Percentiles rank a stretch among this genome's conserved stretches.
Evolutionary conservation across 2,888 invertebrate genomes (phyloP).

Genomic region (Standfussiana lucernea): DNA sequence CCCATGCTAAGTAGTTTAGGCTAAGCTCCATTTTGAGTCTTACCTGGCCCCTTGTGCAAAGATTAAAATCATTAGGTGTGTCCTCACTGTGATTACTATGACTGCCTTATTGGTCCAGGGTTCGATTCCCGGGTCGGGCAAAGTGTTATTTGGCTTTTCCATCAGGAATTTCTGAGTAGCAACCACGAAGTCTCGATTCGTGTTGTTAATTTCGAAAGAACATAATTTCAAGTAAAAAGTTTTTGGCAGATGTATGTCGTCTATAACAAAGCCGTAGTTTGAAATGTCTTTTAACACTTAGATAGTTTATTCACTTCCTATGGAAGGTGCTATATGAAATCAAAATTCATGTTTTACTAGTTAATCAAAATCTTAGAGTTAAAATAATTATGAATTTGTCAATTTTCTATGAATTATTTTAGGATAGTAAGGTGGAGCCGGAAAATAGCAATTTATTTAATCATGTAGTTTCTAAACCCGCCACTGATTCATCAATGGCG

Average conservation of each 20-base stretch:
- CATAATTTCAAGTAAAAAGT: not conserved
- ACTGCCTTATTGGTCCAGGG: too few relatives aligned
- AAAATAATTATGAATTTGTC: slow-evolving; percentile 53
- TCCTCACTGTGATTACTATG: too few relatives aligned
- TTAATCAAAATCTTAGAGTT: slow-evolving; percentile 39
- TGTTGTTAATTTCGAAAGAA: not conserved
- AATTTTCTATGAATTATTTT: slow-evolving; percentile 61
- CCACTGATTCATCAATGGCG: slow-evolving; percentile 47
- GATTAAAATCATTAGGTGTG: not conserved
- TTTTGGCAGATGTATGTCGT: slow-evolving; percentile 20
- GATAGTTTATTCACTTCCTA: slow-evolving; percentile 73
- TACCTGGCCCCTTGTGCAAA: not conserved
- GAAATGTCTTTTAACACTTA: slow-evolving; percentile 47
- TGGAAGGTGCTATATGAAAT: slow-evolving; percentile 79
- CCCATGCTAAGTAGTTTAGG: not conserved
- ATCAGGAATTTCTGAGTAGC: too few relatives aligned
- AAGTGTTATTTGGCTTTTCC: too few relatives aligned
- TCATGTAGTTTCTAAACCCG: slow-evolving; percentile 41
- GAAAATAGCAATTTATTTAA: slow-evolving; percentile 56
- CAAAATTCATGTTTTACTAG: slow-evolving; percentile 61
- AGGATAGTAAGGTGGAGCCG: slow-evolving; percentile 53
- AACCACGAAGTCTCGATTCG: too few relatives aligned
- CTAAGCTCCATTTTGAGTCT: not conserved
- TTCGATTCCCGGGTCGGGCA: too few relatives aligned
- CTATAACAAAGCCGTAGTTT: slow-evolving; percentile 24